Percentiles rank a stretch among this genome's conserved stretches.
These are phyloP conservation scores for Pangasius macronema DNA, from an alignment of 2,797 vertebrate genomes.

Conservation along the genomic window DNA sequence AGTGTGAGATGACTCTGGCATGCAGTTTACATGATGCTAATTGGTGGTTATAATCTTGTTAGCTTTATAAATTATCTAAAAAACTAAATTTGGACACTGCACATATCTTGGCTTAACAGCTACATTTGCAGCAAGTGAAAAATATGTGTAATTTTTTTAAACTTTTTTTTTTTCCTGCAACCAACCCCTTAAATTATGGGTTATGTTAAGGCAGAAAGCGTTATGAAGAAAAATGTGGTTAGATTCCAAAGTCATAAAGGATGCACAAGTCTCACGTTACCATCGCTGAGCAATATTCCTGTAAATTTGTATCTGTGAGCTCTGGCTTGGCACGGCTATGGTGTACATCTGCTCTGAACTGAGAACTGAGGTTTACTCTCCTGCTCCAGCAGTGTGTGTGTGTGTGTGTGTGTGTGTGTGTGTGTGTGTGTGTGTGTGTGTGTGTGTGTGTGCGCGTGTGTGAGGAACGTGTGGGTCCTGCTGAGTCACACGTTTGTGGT, in stretches of 20 bases:
- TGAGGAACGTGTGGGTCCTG: slow-evolving; percentile 62
- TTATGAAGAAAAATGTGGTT: slow-evolving; percentile 12
- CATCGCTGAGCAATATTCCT: slow-evolving; percentile 24
- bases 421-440: slow-evolving; percentile 25
- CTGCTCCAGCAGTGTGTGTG: slow-evolving; percentile 53
- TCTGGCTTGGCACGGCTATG: slow-evolving; percentile 42
- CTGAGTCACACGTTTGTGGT: slow-evolving; percentile 64
- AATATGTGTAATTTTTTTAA: background rate
- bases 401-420: slow-evolving; percentile 27
- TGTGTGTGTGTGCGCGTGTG: slow-evolving; percentile 35
- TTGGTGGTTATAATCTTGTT: background rate
- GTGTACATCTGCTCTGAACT: slow-evolving; percentile 44
- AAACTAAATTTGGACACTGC: background rate
- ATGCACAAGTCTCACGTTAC: slow-evolving; percentile 12
- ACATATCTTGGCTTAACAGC: background rate
- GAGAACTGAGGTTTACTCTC: slow-evolving; percentile 41
- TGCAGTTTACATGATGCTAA: slow-evolving; percentile 3
- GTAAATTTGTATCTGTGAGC: slow-evolving; percentile 37
- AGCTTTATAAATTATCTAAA: background rate
- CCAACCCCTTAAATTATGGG: background rate
- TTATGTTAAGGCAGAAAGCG: background rate
- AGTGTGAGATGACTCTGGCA: slow-evolving; percentile 23
- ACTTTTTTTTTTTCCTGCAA: background rate
- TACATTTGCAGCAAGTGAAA: background rate
- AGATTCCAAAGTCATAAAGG: slow-evolving; percentile 18